Conservation (phyloP, 2,888 invertebrate genomes). For the Nomada ruficornis region DNA sequence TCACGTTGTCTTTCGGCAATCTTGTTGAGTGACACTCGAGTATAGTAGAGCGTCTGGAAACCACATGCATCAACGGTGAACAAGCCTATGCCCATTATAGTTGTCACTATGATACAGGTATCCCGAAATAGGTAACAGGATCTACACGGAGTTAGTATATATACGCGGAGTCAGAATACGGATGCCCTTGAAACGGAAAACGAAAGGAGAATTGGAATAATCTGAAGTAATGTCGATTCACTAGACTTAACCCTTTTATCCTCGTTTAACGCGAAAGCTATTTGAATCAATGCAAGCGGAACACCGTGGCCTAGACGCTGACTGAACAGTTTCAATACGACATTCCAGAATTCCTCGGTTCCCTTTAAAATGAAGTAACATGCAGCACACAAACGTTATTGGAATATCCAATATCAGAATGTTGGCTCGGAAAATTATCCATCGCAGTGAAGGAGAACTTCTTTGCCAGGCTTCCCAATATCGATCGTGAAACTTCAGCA, state of each 20-base stretch:
- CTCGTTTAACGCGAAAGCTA: slow-evolving; percentile 18
- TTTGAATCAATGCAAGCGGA: slow-evolving; percentile 3
- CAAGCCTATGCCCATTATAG: slow-evolving; percentile 10
- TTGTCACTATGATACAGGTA: background rate
- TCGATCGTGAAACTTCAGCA: too few relatives aligned
- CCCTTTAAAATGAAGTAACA: background rate
- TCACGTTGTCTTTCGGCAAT: slow-evolving; percentile 24
- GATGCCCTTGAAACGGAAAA: background rate
- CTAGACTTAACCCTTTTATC: slow-evolving; percentile 21
- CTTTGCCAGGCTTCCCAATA: too few relatives aligned
- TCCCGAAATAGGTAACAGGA: slow-evolving; percentile 5
- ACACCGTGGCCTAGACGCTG: background rate
- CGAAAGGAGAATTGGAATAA: background rate
- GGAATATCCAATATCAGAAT: too few relatives aligned
- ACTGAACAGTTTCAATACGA: background rate
- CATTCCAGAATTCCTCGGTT: too few relatives aligned
- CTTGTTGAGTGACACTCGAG: slow-evolving; percentile 25
- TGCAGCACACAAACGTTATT: background rate
- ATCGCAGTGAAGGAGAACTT: too few relatives aligned
- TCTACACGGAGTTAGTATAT: background rate
- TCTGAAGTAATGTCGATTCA: slow-evolving; percentile 1
- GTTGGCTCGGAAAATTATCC: too few relatives aligned
- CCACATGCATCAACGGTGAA: slow-evolving; percentile 28
- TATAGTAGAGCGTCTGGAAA: slow-evolving; percentile 1
- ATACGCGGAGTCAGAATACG: too few relatives aligned